Conservation (phyloP, 2,113 vertebrate species). For the Aegithalos caudatus region DNA sequence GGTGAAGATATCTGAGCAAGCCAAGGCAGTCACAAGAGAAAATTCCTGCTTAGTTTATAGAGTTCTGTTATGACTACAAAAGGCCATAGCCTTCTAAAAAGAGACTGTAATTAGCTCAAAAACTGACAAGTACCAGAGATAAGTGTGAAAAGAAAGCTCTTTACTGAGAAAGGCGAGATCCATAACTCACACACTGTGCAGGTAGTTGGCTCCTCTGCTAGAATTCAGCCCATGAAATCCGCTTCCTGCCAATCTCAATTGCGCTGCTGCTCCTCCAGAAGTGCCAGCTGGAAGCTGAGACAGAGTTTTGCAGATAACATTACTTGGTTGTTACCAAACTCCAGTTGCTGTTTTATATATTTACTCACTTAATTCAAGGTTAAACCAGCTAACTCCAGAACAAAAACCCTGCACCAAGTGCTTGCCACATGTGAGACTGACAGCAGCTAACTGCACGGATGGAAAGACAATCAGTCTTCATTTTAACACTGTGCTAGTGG, state of each 20-base stretch:
- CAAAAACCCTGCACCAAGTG: neutral
- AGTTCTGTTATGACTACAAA: neutral
- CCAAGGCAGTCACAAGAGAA: neutral
- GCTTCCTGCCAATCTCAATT: neutral
- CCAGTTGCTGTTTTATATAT: neutral
- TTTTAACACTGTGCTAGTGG: neutral
- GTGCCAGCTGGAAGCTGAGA: slow-evolving; percentile 1
- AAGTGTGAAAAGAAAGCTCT: neutral
- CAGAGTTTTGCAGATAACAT: neutral
- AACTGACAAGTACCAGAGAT: neutral
- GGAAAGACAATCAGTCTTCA: slow-evolving; percentile 7
- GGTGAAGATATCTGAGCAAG: neutral
- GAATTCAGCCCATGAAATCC: neutral
- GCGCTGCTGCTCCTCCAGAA: neutral
- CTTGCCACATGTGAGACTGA: neutral
- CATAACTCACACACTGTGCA: neutral
- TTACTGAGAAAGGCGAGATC: neutral
- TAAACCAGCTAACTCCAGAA: neutral
- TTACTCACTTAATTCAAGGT: slow-evolving; percentile 3
- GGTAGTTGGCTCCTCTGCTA: neutral
- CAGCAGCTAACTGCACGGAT: neutral
- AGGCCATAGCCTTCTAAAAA: neutral
- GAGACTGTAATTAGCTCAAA: neutral
- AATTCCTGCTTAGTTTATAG: neutral
- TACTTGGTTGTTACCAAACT: neutral